Base-by-base conservation (phyloP, 1,140 invertebrate species). In the Leptinotarsa texana region DNA sequence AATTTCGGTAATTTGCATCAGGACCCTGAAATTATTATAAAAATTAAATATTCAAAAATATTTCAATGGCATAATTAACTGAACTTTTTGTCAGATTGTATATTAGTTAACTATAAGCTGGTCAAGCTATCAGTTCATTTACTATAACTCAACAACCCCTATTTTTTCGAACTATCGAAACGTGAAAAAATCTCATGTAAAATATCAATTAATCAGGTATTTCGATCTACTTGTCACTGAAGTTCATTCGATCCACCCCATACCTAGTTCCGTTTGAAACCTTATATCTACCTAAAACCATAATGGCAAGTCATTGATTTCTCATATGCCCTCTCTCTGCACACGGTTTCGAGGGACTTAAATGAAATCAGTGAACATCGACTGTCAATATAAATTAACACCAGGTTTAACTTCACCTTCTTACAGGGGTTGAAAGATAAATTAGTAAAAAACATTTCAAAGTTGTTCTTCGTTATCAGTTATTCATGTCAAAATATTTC, bases 291-390 rank as follows among this genome's bases (percentile, higher is more conserved):
- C n/a, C 65, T 24, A 67, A 27, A 67, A 27, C 65, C 65, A 42
- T 27, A 27, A 24, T 42, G 65, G 65, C 65, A 27, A 67, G 65
- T 42, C 65, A 67, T 67, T 42, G 65, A 67, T 67, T 67, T 67
- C 65, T 33, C 65, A 24, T 24, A 42, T 11, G 8, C 24, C 13
- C 27, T 24, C 65, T 24, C 65, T 57, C n/a, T 18, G 51, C 15
- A 57, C 51, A 42, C 6, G 8, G 65, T 42, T 67, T 42, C 65
- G 22, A 67, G 65, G 65, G 65, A 24, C 65, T 67, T 67, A 67
- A 67, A 67, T 67, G 65, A 67, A 67, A 67, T 67, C 65, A 67
- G 21, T 67, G 65, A 67, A 67, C 65, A 67, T 67, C 65, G 42
- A 67, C 65, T 67, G 65, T 67, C 65, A 27, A 24, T 67, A 67